Percentiles rank a stretch among this genome's conserved stretches.
These are phyloP conservation scores for Saccostrea echinata DNA, from an alignment of 1,140 invertebrate genomes.

Conservation along the genomic window DNA sequence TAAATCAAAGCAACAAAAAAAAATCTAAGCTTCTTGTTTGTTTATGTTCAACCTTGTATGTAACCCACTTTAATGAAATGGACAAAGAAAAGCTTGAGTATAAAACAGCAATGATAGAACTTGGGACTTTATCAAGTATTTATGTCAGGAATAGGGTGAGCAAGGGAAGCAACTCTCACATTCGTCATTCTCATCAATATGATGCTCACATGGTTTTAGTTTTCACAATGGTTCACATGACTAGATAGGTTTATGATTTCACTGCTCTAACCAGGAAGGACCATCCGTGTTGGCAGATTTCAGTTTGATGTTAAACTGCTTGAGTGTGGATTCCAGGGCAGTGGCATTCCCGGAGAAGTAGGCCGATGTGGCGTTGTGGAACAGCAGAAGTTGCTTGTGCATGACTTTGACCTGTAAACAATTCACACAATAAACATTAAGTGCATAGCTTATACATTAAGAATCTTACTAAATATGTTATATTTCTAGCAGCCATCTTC, in stretches of 20 bases:
- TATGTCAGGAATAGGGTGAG: neutral
- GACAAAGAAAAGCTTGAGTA: neutral
- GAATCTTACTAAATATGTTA: no score
- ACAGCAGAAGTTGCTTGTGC: slow-evolving; percentile 97
- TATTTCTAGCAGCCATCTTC: no score
- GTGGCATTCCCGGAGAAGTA: slow-evolving; percentile 98
- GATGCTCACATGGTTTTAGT: neutral
- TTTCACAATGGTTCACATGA: neutral
- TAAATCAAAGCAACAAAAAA: neutral
- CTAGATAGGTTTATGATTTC: slow-evolving; percentile 22
- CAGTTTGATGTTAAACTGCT: slow-evolving; percentile 96
- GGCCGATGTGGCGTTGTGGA: slow-evolving; percentile 97
- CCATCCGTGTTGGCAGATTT: slow-evolving; percentile 87
- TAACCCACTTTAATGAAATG: neutral
- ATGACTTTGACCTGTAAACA: slow-evolving; percentile 94
- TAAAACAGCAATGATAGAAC: neutral
- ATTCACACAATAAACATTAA: neutral
- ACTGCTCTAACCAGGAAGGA: slow-evolving; percentile 87
- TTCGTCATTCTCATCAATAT: neutral
- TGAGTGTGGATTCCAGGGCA: slow-evolving; percentile 94
- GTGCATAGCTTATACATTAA: no score
- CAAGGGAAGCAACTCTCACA: neutral
- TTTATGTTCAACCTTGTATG: neutral
- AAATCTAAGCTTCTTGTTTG: neutral
- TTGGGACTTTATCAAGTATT: neutral